Base-by-base conservation (phyloP, 2,888 invertebrate genomes). In the Nebria brevicollis region DNA sequence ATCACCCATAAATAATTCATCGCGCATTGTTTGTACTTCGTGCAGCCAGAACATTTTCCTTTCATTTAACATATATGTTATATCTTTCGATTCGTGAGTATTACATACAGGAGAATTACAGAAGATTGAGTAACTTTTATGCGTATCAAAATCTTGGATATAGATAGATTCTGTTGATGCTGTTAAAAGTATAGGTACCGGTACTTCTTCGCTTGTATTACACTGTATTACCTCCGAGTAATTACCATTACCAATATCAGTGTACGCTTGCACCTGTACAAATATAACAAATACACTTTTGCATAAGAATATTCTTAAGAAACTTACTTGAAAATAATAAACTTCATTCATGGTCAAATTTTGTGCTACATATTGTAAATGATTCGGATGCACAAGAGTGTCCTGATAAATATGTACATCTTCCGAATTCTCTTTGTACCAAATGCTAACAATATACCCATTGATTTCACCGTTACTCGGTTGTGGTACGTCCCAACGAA, bases 31-130 rank as follows among this genome's bases (percentile, higher is more conserved):
- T 83, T 94, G 92, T 86, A 93, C 91, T 85, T 95, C 93, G 85
- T 96, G 95, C 13, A 96, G 92, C 97, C 97, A 97, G 85, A 95
- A 95, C 5, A 96, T 90, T 26, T 93, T 92, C 80, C 93, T 92
- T 86, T 96, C 96, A 84, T 92, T 92, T 2, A 94, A 92, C 66
- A 94, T 90, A 82, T 93, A 92, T 8, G 93, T 91, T 82, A 96
- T 91, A 85, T 95, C 94, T 10, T 94, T 90, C 0, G 95, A 94
- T 80, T 93, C 93, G 7, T 93, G 93, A 7, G 93, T 92, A 66
- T 92, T 93, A 82, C 93, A 91, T 10, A 93, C 20, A 20, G 20
- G 93, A 7, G 93, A 92, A 66, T 92, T 93, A 82, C 93, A 91
- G 8, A 93, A 88, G 72, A 93, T 89, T 26, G 86, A 84, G 72